Conservation (phyloP, 1,140 invertebrate genomes). For the Papilio polytes region DNA sequence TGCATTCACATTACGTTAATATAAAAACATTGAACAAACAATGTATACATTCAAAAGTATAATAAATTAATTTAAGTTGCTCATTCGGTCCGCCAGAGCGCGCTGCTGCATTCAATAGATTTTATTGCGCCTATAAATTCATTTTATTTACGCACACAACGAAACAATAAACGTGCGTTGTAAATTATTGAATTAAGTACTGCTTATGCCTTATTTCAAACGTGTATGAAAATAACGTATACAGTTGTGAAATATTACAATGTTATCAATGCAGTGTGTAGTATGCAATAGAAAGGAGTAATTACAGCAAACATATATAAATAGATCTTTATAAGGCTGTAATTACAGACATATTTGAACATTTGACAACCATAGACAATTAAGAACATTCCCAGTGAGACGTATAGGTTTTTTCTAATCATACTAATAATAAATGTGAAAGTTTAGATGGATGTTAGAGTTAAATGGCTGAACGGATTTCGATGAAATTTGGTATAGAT, state of each 20-base stretch:
- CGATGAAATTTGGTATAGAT: too few relatives aligned
- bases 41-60: neutral
- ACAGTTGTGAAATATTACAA: neutral
- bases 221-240: neutral
- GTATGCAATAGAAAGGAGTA: too few relatives aligned
- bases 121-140: constrained; percentile 53
- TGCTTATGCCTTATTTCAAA: constrained; percentile 6
- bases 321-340: too few relatives aligned
- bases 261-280: neutral
- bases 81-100: constrained; percentile 39
- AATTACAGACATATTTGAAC: too few relatives aligned
- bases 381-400: too few relatives aligned
- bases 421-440: too few relatives aligned
- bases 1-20: neutral
- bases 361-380: too few relatives aligned
- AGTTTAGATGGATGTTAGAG: too few relatives aligned
- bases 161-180: constrained; percentile 40
- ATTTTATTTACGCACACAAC: constrained; percentile 48
- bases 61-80: constrained; percentile 24
- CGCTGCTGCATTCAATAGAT: constrained; percentile 44
- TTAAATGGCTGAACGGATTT: too few relatives aligned
- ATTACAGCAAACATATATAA: too few relatives aligned
- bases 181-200: constrained; percentile 51
- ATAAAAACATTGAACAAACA: neutral
- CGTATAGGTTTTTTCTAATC: too few relatives aligned